Conservation (phyloP, 2,113 vertebrate genomes). For the Archocentrus centrarchus region DNA sequence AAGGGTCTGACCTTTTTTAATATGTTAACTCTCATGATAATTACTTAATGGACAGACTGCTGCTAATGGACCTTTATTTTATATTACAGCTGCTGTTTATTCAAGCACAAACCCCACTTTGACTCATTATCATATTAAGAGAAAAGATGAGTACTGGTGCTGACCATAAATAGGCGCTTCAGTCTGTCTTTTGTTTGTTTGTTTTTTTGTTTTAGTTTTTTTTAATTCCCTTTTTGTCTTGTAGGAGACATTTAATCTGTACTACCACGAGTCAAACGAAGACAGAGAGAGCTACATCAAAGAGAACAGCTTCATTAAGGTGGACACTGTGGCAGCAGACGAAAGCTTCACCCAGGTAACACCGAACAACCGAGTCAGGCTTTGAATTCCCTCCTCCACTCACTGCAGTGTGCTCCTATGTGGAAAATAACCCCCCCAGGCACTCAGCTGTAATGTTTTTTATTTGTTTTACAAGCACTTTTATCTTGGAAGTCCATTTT, state of each 20-base stretch:
- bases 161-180: conserved; percentile 45
- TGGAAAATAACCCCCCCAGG: conserved; percentile 29
- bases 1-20: conserved; percentile 6
- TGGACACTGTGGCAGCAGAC: conserved; percentile 96
- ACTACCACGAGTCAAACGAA: conserved; percentile 96
- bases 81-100: conserved; percentile 37
- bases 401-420: conserved; percentile 62
- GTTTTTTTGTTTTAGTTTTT: not conserved
- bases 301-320: conserved; percentile 96
- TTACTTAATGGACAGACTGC: conserved; percentile 26
- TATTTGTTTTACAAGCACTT: conserved; percentile 60
- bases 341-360: conserved; percentile 96
- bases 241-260: conserved; percentile 98
- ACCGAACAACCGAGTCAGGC: conserved; percentile 45
- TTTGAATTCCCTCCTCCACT: conserved; percentile 51
- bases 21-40: conserved; percentile 23
- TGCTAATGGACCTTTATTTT: conserved; percentile 48
- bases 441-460: conserved; percentile 49
- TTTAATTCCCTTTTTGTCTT: conserved; percentile 6
- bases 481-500: conserved; percentile 47
- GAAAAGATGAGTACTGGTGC: conserved; percentile 43
- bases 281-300: conserved; percentile 94
- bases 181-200: not conserved
- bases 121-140: conserved; percentile 59
- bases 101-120: conserved; percentile 25